Evolutionary conservation across 2,797 vertebrate species (phyloP).

Genomic region (Galagoides demidoff): DNA sequence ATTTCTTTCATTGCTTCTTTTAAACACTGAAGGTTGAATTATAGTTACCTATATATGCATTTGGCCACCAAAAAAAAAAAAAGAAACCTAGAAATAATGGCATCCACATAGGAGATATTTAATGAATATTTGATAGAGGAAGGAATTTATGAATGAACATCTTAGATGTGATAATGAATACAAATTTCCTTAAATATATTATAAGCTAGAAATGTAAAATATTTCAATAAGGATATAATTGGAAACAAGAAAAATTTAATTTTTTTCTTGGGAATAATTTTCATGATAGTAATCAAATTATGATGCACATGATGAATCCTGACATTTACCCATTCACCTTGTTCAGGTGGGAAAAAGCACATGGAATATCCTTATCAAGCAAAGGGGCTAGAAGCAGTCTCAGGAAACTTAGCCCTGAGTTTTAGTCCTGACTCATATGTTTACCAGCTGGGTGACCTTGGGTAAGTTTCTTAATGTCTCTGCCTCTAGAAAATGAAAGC

Average conservation of each 20-base stretch:
- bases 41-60: not conserved
- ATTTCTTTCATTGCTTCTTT: not conserved
- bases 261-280: constrained; percentile 34
- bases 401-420: not conserved
- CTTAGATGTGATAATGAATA: constrained; percentile 16
- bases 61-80: not conserved
- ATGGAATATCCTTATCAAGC: not conserved
- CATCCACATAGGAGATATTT: not conserved
- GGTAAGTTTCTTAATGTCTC: not conserved
- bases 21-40: not conserved
- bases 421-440: not conserved
- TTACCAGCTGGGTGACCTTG: not conserved
- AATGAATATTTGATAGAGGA: not conserved
- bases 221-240: not conserved
- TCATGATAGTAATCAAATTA: not conserved
- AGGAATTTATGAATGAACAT: not conserved
- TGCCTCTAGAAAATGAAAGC: not conserved
- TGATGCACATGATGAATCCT: not conserved
- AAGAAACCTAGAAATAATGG: not conserved
- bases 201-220: constrained; percentile 1
- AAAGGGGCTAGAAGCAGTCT: not conserved
- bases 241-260: not conserved
- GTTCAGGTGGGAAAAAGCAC: not conserved
- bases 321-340: not conserved
- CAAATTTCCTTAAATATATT: not conserved